Evolutionary conservation across 2,797 vertebrate species (phyloP).

Genomic region (Manis pentadactyla): DNA sequence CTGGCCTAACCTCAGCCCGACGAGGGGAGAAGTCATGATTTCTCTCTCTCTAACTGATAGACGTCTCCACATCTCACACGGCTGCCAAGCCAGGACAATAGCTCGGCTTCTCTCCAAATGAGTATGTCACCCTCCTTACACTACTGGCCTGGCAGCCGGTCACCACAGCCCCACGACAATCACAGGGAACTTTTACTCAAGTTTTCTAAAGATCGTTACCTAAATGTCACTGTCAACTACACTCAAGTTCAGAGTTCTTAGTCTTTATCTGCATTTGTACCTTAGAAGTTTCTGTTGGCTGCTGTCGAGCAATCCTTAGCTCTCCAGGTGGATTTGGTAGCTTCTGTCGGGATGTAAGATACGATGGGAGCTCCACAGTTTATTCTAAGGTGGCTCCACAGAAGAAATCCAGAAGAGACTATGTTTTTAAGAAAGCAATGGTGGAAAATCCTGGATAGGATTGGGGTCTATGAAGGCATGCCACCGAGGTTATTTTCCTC

Average conservation of each 20-base stretch:
- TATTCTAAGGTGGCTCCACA: not conserved
- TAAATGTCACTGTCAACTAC: not conserved
- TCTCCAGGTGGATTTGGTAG: not conserved
- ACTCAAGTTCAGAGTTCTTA: not conserved
- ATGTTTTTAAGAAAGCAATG: not conserved
- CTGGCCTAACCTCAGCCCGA: not conserved
- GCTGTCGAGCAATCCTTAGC: no score
- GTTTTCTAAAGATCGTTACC: not conserved
- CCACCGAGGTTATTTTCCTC: not conserved
- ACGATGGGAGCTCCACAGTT: fast-evolving
- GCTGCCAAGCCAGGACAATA: no score
- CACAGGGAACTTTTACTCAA: not conserved
- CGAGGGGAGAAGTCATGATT: not conserved
- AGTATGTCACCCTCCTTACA: no score
- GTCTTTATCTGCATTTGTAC: not conserved
- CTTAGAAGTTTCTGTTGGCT: not conserved
- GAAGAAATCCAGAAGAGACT: not conserved
- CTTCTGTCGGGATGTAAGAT: not conserved
- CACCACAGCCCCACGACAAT: not conserved
- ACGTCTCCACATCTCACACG: no score
- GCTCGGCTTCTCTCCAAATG: not conserved
- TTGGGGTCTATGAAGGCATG: not conserved
- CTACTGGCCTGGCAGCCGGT: not conserved
- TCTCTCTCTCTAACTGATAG: not conserved
- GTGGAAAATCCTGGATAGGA: not conserved